Conservation (phyloP, 2,113 vertebrate genomes). For the Delphinus delphis region DNA sequence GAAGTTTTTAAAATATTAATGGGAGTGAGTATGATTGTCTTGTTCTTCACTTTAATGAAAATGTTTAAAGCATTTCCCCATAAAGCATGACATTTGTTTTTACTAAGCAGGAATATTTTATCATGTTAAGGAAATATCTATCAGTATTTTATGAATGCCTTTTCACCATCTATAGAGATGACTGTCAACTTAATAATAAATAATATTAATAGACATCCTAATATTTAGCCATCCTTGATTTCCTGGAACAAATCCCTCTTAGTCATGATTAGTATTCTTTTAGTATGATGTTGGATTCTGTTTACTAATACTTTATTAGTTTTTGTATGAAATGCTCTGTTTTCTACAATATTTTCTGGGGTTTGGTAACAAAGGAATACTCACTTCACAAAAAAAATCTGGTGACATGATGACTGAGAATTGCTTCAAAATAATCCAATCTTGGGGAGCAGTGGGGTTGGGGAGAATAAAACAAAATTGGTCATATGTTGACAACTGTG, state of each 20-base stretch:
- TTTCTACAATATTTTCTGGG: not conserved
- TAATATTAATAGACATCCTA: not conserved
- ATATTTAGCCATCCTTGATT: not conserved
- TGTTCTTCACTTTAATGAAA: not conserved
- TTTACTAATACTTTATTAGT: not conserved
- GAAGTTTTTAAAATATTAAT: not conserved
- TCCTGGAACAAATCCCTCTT: not conserved
- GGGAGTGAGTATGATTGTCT: not conserved
- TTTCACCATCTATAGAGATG: not conserved
- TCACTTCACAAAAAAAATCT: not conserved
- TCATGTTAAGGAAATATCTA: not conserved
- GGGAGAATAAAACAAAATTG: not conserved
- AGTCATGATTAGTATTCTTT: not conserved
- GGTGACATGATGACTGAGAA: not conserved
- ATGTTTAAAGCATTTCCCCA: not conserved
- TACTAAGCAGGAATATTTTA: not conserved
- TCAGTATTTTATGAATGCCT: no score
- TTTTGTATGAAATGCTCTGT: not conserved
- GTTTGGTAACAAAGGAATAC: not conserved
- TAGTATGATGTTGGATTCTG: not conserved
- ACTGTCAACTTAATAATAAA: not conserved
- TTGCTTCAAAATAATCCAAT: not conserved
- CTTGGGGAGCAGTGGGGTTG: not conserved
- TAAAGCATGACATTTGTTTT: not conserved
- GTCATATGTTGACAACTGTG: not conserved